Conservation (phyloP, 2,888 invertebrate genomes). For the Chymomyza amoena region DNA sequence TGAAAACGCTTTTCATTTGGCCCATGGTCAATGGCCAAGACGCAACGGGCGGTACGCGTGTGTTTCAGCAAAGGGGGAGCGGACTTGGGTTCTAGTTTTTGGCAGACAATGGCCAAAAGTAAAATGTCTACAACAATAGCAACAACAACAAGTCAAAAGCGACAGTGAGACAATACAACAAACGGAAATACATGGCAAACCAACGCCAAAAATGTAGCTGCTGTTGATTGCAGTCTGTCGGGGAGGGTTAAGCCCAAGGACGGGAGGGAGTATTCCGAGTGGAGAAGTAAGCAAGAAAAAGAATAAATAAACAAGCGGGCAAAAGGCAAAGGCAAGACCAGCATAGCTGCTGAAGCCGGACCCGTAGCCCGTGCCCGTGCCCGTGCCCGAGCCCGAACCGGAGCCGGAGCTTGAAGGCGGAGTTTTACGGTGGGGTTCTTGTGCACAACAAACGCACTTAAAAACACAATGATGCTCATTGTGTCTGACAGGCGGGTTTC, state of each 20-base stretch:
- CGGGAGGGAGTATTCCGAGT: constrained; percentile 12
- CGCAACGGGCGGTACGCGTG: background rate
- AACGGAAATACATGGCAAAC: constrained; percentile 63
- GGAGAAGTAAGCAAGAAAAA: constrained; percentile 45
- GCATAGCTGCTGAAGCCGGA: background rate
- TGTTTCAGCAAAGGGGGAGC: background rate
- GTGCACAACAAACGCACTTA: constrained; percentile 67
- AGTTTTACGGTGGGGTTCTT: background rate
- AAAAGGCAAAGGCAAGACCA: background rate
- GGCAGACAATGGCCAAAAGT: constrained; percentile 37
- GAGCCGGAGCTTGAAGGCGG: background rate
- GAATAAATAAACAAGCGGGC: constrained; percentile 64
- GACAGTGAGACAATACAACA: constrained; percentile 40
- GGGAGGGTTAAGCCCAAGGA: background rate
- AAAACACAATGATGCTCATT: constrained; percentile 72
- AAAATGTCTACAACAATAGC: constrained; percentile 28
- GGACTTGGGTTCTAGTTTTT: background rate
- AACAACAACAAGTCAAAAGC: constrained; percentile 12
- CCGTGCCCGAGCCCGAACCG: background rate
- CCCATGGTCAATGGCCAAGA: constrained; percentile 22
- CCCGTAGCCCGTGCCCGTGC: too few species aligned
- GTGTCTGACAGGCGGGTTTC: constrained; percentile 62
- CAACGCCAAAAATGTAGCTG: constrained; percentile 63
- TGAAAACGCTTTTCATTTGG: constrained; percentile 69
- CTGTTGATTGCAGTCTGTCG: constrained; percentile 2